Evolutionary conservation across 2,888 invertebrate species (phyloP), one percentile per base, ranked within the genome.

Genomic region (Eupeodes latifasciatus): DNA sequence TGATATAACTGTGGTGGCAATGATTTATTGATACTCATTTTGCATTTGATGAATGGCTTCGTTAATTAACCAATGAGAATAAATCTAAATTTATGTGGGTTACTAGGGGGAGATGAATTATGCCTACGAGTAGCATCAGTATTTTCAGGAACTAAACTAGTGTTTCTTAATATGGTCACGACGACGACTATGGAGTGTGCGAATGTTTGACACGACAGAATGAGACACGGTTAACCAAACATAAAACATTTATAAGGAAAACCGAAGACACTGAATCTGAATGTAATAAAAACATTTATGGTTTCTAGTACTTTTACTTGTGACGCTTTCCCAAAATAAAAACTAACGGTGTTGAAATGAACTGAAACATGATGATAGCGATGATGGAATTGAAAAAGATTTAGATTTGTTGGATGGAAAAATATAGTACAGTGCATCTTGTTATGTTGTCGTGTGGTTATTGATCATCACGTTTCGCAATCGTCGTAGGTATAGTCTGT

Each of bases 251-350:
- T 49, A 10, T 66, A 44, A 66, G 47, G 66, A 66, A 66, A 49
- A 27, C 27, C 40, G 4, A 40, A 40, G 40, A 49, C 14, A 16
- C 16, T 62, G 16, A n/a, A 40, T 61, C 40, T 27, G 27, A 49
- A 66, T 47, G 49, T 66, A 66, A 66, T 66, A 66, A 49, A 66
- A 66, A 49, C 66, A 66, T 66, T 66, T 66, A 27, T 49, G 27
- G 62, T 44, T 47, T 49, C 11, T 1, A 47, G 47, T 27, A 66
- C 66, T 66, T 66, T 66, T 66, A 66, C 66, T 66, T 66, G 40
- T 47, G 66, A 66, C 14, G 49, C 47, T 66, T 66, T 66, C 47
- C 49, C 5, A 62, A 62, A 44, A 62, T 12, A 62, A 62, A 62
- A 62, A 40, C 7, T 36, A 61, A n/a, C 47, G 19, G n/a, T 64